Conservation (phyloP, 2,888 invertebrate genomes). For the Lycia hirtaria region DNA sequence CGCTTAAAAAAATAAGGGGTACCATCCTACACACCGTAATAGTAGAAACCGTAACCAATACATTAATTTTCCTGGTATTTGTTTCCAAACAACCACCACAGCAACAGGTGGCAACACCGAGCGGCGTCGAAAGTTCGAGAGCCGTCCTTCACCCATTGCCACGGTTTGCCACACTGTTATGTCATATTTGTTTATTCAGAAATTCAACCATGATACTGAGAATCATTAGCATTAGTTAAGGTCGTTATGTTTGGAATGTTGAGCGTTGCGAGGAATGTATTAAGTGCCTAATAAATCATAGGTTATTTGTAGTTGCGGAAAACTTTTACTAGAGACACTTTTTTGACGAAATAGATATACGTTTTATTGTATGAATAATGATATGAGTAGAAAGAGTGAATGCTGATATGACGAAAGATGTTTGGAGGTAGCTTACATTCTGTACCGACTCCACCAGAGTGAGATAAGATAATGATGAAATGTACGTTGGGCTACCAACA, state of each 20-base stretch:
- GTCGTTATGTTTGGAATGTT: background rate
- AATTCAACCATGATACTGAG: slow-evolving; percentile 3
- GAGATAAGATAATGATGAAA: too few species aligned
- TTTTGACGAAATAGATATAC: too few species aligned
- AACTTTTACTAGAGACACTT: background rate
- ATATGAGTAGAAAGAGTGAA: too few species aligned
- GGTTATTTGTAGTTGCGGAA: too few species aligned
- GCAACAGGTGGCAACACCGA: slow-evolving; percentile 27
- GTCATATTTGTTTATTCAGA: slow-evolving; percentile 69
- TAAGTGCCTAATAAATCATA: background rate
- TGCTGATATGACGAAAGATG: too few species aligned
- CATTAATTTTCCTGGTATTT: background rate
- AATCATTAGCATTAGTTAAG: slow-evolving; percentile 5
- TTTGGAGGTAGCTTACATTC: too few species aligned
- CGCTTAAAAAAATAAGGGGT: too few species aligned
- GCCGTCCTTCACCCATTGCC: slow-evolving; percentile 75
- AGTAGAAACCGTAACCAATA: background rate
- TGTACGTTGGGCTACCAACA: too few species aligned
- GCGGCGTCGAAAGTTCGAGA: slow-evolving; percentile 62
- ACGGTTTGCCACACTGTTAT: slow-evolving; percentile 56
- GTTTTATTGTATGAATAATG: too few species aligned
- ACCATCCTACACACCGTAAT: too few species aligned
- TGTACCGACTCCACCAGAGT: too few species aligned
- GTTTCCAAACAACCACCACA: background rate
- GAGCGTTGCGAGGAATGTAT: background rate